A percentile compares a stretch with the other conserved stretches of the same genome.
Evolutionary conservation across 2,113 vertebrate species (phyloP).

Genomic region (Brachirus orientalis): DNA sequence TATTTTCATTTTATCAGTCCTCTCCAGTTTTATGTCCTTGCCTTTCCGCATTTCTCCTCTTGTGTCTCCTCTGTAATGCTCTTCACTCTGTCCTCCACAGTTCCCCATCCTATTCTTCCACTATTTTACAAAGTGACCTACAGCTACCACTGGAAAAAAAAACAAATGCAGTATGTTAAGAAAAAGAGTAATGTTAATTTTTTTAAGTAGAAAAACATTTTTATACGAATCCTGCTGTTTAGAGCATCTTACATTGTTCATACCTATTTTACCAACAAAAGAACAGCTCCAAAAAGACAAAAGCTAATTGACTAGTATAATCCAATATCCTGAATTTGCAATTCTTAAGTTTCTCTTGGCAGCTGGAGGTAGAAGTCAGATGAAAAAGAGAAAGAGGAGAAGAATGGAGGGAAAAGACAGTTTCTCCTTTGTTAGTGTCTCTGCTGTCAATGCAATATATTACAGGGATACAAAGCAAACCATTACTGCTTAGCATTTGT

Average conservation of each 20-base stretch:
- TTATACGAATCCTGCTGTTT: neutral
- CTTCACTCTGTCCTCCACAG: conserved; percentile 43
- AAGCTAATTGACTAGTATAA: conserved; percentile 37
- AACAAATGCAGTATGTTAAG: neutral
- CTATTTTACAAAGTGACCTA: conserved; percentile 42
- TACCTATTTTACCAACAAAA: conserved; percentile 10
- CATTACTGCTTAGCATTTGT: conserved; percentile 82
- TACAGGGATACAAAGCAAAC: conserved; percentile 78
- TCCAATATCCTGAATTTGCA: conserved; percentile 35
- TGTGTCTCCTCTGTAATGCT: conserved; percentile 41
- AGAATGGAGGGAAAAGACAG: conserved; percentile 34
- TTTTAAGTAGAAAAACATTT: neutral
- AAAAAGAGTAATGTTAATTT: neutral
- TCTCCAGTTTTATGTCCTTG: conserved; percentile 46
- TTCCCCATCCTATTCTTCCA: conserved; percentile 16
- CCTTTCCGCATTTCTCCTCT: conserved; percentile 47
- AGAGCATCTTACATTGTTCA: neutral
- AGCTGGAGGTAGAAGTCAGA: conserved; percentile 57
- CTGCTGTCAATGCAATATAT: conserved; percentile 73
- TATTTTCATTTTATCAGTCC: conserved; percentile 33
- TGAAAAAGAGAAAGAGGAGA: conserved; percentile 58
- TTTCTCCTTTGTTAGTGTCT: conserved; percentile 70
- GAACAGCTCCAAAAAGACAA: conserved; percentile 16
- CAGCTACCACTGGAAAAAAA: conserved; percentile 17
- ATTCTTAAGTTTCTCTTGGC: conserved; percentile 40